Evolutionary conservation across 2,113 vertebrate species (phyloP), one percentile per base, ranked within the genome.

Genomic region (Ctenomys sociabilis): DNA sequence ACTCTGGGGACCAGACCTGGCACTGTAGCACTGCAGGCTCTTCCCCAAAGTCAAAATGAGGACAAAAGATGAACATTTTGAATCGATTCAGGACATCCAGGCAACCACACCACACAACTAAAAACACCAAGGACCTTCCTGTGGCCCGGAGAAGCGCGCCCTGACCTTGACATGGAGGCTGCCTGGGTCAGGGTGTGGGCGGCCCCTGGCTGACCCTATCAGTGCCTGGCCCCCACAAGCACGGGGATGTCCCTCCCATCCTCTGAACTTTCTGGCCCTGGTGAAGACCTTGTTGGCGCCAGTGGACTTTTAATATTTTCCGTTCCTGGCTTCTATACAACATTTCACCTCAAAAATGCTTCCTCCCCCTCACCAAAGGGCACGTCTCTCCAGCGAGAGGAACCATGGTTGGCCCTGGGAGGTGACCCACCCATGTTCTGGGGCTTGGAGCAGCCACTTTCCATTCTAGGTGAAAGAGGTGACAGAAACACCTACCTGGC

Each of bases 271-370:
- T 88, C 92, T 96, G 97, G 97, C 92, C 86, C 90, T 93, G 93
- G 17, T 1, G 6, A 1, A 24, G 96, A 94, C 17, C 91, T 91
- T 93, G 35, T 94, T 97, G 97, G 97, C 88, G 14, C 95, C 92
- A 87, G 2, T 1, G 85, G 95, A 54, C 85, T 94, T 84, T 83
- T 91, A 84, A 94, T 26, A 66, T 93, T 96, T 97, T 96, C 95
- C 1, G 0, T 91, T 96, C 90, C 87, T 97, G 96, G 6, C 0
- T 30, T n/a, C 72, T 92, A 73, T 77, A 97, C 91, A 97, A 92
- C 54, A 96, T 85, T 96, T 97, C 70, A 96, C 93, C 97, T 98
- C 97, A 97, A 97, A 97, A 97, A 98, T 94, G 96, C 70, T 90
- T 93, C 96, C 90, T 93, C 73, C 82, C 88, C 78, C 40, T 94